Base-by-base conservation (phyloP, 2,888 invertebrate genomes). In the Neoitamus cyanurus region DNA sequence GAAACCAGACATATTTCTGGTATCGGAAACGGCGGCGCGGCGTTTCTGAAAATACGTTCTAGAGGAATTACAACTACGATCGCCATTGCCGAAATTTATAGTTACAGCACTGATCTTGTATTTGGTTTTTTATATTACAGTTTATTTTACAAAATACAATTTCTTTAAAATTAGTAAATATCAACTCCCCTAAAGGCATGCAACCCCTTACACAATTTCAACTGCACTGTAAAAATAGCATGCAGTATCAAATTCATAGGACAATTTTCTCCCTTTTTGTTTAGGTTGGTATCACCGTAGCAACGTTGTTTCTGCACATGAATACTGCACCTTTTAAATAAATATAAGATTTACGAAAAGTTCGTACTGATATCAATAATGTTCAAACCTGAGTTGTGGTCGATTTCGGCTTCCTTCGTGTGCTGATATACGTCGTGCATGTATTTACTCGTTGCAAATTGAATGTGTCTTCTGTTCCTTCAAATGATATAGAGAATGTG, bases 381-480 rank as follows among this genome's bases (percentile, higher is more conserved):
- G 48, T 34, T 69, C 20, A 25, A 25, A 86, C 86, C 85, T 85
- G 86, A 36, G 70, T 83, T 42, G 84, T 48, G 34, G 31, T 85
- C 87, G 88, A 87, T 87, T 90, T 90, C 42, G 90, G 88, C 87
- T 91, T 91, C 89, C 92, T 91, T 84, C 93, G 91, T 87, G 93
- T 92, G 89, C 93, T 94, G 87, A 94, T 92, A 90, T 93, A 94
- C 2, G 94, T 94, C 85, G 93, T 94, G 89, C 93, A 93, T 20
- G 94, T 94, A 90, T 94, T 94, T 88, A 93, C 93, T 86, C 94
- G 92, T 87, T 94, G 93, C 28, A 94, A 91, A 86, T 92, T 91
- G 85, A 93, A 92, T 87, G 92, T 92, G 88, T 93, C 93, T 87
- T 91, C 91, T 87, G 90, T 90, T 88, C 91, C 91, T 89, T 86